Percentiles rank a stretch among this genome's conserved stretches.
Conservation (phyloP, 2,888 invertebrate genomes). For the Xanthia togata region DNA sequence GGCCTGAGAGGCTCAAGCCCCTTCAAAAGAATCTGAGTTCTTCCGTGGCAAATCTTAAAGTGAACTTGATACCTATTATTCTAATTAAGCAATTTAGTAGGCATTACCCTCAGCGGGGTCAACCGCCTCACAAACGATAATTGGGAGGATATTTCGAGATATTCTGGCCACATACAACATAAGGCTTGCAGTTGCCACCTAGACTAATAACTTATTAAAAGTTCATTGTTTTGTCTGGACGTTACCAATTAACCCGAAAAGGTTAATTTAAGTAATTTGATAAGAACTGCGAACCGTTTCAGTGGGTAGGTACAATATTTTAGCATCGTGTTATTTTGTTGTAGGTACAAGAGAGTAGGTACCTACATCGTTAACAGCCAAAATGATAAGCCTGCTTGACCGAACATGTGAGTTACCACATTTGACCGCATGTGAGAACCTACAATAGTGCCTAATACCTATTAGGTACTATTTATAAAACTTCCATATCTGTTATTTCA, state of each 20-base stretch:
- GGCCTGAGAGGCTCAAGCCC: too few relatives aligned
- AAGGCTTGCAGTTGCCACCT: conserved; percentile 23
- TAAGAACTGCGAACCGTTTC: conserved; percentile 35
- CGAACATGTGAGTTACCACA: conserved; percentile 29
- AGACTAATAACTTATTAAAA: conserved; percentile 5
- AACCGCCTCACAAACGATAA: too few relatives aligned
- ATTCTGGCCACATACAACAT: neutral
- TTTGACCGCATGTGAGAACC: conserved; percentile 30
- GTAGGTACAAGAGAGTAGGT: conserved; percentile 24
- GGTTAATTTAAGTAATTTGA: conserved; percentile 55
- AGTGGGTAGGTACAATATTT: conserved; percentile 36
- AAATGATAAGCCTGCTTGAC: conserved; percentile 21
- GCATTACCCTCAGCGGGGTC: too few relatives aligned
- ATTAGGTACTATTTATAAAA: neutral
- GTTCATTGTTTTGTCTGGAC: conserved; percentile 33
- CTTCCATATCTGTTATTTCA: neutral
- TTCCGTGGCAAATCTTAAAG: too few relatives aligned
- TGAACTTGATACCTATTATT: too few relatives aligned
- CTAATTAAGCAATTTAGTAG: too few relatives aligned
- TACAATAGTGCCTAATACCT: too few relatives aligned
- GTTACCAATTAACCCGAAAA: conserved; percentile 44
- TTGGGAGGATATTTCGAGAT: neutral
- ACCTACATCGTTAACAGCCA: conserved; percentile 22
- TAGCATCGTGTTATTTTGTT: conserved; percentile 8
- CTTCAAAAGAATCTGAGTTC: too few relatives aligned